Conservation (phyloP, 2,113 vertebrate genomes). For the Eublepharis macularius region DNA sequence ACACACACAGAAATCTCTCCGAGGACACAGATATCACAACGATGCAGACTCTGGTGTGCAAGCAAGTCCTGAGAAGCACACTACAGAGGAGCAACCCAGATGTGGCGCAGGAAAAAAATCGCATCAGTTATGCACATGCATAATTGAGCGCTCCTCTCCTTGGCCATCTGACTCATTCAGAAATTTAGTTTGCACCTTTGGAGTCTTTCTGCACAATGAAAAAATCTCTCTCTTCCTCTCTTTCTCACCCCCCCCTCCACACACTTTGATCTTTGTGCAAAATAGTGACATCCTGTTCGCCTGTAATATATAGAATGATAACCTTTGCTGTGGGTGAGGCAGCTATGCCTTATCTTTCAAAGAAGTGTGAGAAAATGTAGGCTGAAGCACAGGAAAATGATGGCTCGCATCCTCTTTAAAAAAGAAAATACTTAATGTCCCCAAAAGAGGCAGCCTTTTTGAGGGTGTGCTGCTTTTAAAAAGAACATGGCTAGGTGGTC, state of each 20-base stretch:
- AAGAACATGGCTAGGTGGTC: too few relatives aligned
- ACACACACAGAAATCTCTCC: too few relatives aligned
- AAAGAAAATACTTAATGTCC: too few relatives aligned
- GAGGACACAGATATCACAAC: background rate
- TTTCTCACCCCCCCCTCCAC: too few relatives aligned
- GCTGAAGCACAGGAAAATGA: too few relatives aligned
- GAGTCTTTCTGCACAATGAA: background rate
- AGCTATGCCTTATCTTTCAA: background rate
- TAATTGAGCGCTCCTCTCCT: background rate
- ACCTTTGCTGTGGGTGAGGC: background rate
- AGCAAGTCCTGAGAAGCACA: background rate
- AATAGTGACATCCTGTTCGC: background rate
- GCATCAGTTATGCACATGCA: too few relatives aligned
- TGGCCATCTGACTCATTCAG: background rate
- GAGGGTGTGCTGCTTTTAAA: background rate
- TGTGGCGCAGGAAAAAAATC: background rate
- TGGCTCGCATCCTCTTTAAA: too few relatives aligned
- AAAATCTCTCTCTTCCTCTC: too few relatives aligned
- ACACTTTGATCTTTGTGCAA: background rate
- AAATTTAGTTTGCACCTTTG: background rate
- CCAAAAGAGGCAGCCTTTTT: background rate
- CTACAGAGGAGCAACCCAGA: too few relatives aligned
- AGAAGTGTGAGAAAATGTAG: too few relatives aligned
- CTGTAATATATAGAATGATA: background rate
- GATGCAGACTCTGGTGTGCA: background rate